Evolutionary conservation across 2,888 invertebrate genomes (phyloP), one percentile per base, ranked within the genome.

Genomic region (Apamea sordens): DNA sequence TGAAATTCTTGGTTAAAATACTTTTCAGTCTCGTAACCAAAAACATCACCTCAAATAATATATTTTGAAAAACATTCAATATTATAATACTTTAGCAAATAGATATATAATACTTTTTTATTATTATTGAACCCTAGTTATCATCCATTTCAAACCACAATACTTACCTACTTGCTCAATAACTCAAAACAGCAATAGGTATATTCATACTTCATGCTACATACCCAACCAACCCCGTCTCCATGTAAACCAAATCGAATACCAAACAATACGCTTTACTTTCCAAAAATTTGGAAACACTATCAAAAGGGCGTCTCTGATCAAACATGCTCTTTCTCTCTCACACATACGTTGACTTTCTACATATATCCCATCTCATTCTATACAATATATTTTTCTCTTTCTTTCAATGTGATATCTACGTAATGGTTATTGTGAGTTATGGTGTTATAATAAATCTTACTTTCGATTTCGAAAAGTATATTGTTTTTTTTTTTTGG

Each of bases 281-380:
- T 97, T 97, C 96, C 96, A 90, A 95, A 97, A 96, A 95, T 97
- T 96, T 96, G 96, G 96, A 97, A 97, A 97, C 96, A 96, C 95
- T 96, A 96, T 96, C 96, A 93, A 93, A 94, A 95, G 96, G 96
- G 96, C 95, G 95, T 90, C 93, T 90, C 91, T 93, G 88, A 93
- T 94, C 94, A 95, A 95, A 96, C 92, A 96, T 91, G 77, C 67
- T 77, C 91, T 76, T 64, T 96, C 96, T 86, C 93, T 86, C 82
- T 91, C 86, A 63, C 92, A 73, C 83, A 76, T 90, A 78, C 71
- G 77, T 28, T 1, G 21, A 15, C 59, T 53, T n/a, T 15, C 56
- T 86, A n/a, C n/a, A n/a, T n/a, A 87, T 88, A 41, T 69, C 82
- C 85, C 63, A 47, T 92, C 87, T 80, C 92, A 81, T 70, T 71